Conservation (phyloP, 2,888 invertebrate species). For the Chrysolina haemoptera region DNA sequence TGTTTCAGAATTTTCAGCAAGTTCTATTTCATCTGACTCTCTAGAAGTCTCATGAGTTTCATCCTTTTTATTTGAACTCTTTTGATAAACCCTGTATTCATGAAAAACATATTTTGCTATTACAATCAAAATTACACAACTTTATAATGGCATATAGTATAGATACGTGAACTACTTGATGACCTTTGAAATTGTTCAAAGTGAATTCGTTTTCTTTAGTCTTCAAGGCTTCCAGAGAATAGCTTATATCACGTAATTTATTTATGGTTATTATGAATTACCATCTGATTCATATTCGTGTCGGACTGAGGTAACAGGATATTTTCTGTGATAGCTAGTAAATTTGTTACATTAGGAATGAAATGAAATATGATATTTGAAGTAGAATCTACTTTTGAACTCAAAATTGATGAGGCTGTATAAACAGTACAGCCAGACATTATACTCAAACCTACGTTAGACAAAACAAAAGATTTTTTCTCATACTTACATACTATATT, state of each 20-base stretch:
- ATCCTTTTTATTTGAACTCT: not conserved
- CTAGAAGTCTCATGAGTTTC: no score
- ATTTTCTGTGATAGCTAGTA: not conserved
- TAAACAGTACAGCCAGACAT: not conserved
- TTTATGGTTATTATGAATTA: slow-evolving; percentile 6
- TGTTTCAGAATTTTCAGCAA: no score
- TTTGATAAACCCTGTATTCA: not conserved
- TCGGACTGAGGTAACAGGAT: slow-evolving; percentile 1
- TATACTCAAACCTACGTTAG: not conserved
- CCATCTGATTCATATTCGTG: slow-evolving; percentile 11
- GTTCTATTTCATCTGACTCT: no score
- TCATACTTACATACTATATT: not conserved
- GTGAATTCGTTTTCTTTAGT: no score
- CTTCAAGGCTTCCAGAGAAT: not conserved
- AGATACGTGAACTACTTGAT: no score
- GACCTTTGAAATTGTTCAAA: no score
- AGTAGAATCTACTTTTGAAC: not conserved
- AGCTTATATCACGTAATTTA: slow-evolving; percentile 3
- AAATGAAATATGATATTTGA: not conserved
- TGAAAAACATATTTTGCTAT: not conserved
- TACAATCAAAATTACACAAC: not conserved
- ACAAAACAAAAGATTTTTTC: not conserved
- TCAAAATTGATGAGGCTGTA: slow-evolving; percentile 1
- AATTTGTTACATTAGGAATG: no score
- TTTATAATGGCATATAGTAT: no score